Base-by-base conservation (phyloP, 1,140 invertebrate species). In the Caenorhabditis briggsae region DNA sequence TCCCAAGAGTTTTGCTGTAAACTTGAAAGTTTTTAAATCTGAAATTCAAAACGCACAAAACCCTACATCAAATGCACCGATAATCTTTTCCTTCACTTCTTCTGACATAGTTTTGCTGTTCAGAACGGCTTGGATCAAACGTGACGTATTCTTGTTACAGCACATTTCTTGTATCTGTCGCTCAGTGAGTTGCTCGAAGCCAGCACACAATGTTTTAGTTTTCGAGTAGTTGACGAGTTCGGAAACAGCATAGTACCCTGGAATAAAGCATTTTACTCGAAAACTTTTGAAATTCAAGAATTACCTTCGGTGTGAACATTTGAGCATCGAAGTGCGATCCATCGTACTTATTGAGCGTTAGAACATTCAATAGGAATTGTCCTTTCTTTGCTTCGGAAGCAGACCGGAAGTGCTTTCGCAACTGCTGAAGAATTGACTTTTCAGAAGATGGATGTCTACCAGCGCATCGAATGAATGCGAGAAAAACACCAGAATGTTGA, bases 1-100 rank as follows among this genome's bases (percentile, higher is more conserved):
- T 74, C 82, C 86, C 86, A 87, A 41, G 33, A 58, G 11, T 83
- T 25, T 23, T 82, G 61, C 86, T 84, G 65, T 58, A 87, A 53
- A 25, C 3, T 20, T 83, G n/a, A 78, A 16, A 78, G 25, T 56
- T 56, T 83, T 56, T 33, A 12, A 20, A 33, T 53, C 11, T 25
- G 56, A 12, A 61, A 8, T 23, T 61, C 6, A 8, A 20, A 9
- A 20, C n/a, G 2, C 8, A 78, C 12, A 70, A 11, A 70, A 64
- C 14, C 64, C 18, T 43, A 87, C 86, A 59, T 87, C 83, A 33
- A 87, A 87, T 25, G 82, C 64, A 20, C 55, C 23, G 18, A 87
- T 84, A 20, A 87, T 78, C 23, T 87, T 61, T 11, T 84, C 50
- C 64, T 87, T 87, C 11, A 84, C 55, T 14, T 82, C 86, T 48